Percentiles rank a stretch among this genome's conserved stretches.
Evolutionary conservation across 2,113 vertebrate genomes (phyloP).

Genomic region (Ailurus styani): DNA sequence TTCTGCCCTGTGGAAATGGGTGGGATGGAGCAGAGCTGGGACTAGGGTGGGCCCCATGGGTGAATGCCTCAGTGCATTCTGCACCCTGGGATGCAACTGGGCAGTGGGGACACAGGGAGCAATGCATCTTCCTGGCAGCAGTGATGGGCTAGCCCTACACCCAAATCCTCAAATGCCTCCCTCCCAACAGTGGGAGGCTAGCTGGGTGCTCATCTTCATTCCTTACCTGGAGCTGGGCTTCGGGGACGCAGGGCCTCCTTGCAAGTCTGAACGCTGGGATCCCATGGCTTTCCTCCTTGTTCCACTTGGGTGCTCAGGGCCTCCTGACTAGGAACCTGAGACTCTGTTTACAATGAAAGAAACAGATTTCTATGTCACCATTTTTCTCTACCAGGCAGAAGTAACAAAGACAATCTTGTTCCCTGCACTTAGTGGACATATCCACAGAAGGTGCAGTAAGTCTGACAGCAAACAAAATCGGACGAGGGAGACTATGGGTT

Average conservation of each 20-base stretch:
- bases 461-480: not conserved
- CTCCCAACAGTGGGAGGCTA: not conserved
- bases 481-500: not conserved
- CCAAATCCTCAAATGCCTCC: not conserved
- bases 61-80: not conserved
- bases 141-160: not conserved
- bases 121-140: not conserved
- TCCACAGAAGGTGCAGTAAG: not conserved
- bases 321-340: slow-evolving; percentile 61
- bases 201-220: not conserved
- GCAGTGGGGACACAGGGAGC: not conserved
- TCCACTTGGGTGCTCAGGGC: slow-evolving; percentile 38
- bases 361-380: not conserved
- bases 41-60: not conserved
- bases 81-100: not conserved
- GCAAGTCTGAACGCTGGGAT: slow-evolving; percentile 28
- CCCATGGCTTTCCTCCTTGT: slow-evolving; percentile 55
- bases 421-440: not conserved
- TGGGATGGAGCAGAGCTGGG: not conserved
- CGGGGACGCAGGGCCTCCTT: slow-evolving; percentile 36
- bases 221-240: slow-evolving; percentile 58
- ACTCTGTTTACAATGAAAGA: slow-evolving; percentile 54
- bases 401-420: slow-evolving; percentile 25
- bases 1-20: not conserved
- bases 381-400: not conserved